Evolutionary conservation across 2,888 invertebrate species (phyloP).

Genomic region (Synanthedon vespiformis): DNA sequence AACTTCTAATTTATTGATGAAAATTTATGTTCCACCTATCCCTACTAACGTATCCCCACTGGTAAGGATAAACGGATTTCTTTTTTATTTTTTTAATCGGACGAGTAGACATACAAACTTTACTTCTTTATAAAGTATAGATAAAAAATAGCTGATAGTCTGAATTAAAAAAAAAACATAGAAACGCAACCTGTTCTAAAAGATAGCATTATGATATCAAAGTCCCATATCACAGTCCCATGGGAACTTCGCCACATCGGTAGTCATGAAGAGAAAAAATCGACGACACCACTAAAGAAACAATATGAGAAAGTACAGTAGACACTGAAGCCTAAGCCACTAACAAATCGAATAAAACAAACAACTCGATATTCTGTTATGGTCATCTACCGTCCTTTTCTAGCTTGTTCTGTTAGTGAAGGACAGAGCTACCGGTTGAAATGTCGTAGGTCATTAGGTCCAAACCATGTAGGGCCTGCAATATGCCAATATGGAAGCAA

Average conservation of each 20-base stretch:
- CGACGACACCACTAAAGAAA: slow-evolving; percentile 33
- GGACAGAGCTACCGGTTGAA: slow-evolving; percentile 54
- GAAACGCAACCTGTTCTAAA: no score
- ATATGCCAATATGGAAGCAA: slow-evolving; percentile 68
- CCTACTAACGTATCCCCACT: no score
- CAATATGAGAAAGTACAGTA: slow-evolving; percentile 52
- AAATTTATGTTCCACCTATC: no score
- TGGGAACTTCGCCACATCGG: slow-evolving; percentile 14
- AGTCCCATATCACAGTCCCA: slow-evolving; percentile 7
- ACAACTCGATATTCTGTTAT: slow-evolving; percentile 60
- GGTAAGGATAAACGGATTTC: no score
- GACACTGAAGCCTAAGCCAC: slow-evolving; percentile 47
- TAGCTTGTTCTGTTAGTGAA: slow-evolving; percentile 23
- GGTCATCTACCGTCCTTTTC: slow-evolving; percentile 41
- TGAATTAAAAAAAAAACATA: no score
- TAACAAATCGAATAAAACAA: slow-evolving; percentile 64
- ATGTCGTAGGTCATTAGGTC: slow-evolving; percentile 71
- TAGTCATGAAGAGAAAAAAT: slow-evolving; percentile 13
- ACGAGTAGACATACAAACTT: no score
- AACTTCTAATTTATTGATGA: no score
- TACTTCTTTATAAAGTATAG: no score
- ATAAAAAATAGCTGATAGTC: no score
- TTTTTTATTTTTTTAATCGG: no score
- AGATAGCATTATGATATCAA: no score
- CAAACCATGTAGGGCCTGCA: slow-evolving; percentile 59